Conservation (phyloP, 1,140 invertebrate species). For the Matsumurasca onukii region DNA sequence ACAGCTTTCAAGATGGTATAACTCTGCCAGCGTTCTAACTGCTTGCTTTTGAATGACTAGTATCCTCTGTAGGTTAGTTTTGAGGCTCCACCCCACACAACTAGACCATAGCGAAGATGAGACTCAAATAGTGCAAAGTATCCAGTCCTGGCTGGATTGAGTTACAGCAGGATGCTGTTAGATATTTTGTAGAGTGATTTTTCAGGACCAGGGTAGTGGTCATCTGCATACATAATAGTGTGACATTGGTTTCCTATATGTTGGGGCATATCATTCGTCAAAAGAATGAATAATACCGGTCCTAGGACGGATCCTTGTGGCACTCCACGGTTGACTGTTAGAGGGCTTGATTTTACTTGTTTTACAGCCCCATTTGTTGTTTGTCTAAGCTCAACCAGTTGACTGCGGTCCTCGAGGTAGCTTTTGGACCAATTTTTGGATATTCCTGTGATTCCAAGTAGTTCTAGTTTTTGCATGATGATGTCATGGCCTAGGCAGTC, state of each 20-base stretch:
- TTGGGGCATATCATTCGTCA: background rate
- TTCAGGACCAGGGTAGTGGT: background rate
- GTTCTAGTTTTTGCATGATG: background rate
- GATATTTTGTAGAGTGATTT: no score
- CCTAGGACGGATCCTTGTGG: background rate
- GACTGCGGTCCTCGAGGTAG: background rate
- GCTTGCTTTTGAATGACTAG: background rate
- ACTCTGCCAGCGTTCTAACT: background rate
- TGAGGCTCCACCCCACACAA: background rate
- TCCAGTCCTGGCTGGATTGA: background rate
- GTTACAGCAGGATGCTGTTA: background rate
- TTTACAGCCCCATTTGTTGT: background rate
- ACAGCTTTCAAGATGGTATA: background rate
- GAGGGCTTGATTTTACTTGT: background rate
- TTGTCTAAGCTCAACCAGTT: background rate
- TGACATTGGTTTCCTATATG: background rate
- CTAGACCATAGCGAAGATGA: slow-evolving; percentile 1
- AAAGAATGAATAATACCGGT: background rate
- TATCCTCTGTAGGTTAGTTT: background rate
- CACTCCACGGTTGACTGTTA: background rate
- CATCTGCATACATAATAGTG: background rate
- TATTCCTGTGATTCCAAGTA: background rate
- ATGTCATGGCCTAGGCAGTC: background rate
- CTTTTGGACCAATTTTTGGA: background rate
- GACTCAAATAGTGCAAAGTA: background rate